Evolutionary conservation across 2,797 vertebrate species (phyloP).

Genomic region (Helostoma temminkii): DNA sequence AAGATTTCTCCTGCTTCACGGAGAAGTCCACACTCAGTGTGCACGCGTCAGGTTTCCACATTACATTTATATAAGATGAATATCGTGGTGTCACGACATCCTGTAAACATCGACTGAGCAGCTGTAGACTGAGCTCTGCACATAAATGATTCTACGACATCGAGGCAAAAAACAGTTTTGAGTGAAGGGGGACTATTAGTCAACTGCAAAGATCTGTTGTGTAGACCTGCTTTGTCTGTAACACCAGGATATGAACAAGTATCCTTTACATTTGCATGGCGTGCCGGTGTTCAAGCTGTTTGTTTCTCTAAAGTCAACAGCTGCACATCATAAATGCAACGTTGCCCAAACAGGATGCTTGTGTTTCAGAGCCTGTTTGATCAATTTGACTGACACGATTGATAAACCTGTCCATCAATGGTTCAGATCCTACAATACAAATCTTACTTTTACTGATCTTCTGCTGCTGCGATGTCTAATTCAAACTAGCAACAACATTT

Average conservation of each 20-base stretch:
- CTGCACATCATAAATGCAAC: not conserved
- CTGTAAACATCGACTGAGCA: too few relatives aligned
- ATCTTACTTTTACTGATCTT: slow-evolving; percentile 13
- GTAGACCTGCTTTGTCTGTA: slow-evolving; percentile 6
- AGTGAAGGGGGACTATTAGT: not conserved
- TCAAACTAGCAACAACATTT: not conserved
- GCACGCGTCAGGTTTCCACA: too few relatives aligned
- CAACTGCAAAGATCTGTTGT: not conserved
- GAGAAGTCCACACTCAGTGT: too few relatives aligned
- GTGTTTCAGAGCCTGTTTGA: slow-evolving; percentile 13
- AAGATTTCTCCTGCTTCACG: too few relatives aligned
- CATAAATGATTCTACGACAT: slow-evolving; percentile 1
- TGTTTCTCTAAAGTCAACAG: slow-evolving; percentile 17
- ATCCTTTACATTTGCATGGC: slow-evolving; percentile 6
- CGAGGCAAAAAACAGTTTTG: not conserved
- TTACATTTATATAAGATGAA: too few relatives aligned
- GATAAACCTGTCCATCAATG: slow-evolving; percentile 4
- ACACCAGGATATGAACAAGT: slow-evolving; percentile 4
- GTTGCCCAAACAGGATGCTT: slow-evolving; percentile 9
- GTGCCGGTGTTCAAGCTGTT: not conserved
- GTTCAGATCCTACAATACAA: slow-evolving; percentile 3
- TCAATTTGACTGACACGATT: slow-evolving; percentile 4
- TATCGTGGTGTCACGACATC: too few relatives aligned
- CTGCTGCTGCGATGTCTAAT: slow-evolving; percentile 16
- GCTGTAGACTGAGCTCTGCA: too few relatives aligned